Evolutionary conservation across 1,140 invertebrate genomes (phyloP).

Genomic region (Hermetia illucens): DNA sequence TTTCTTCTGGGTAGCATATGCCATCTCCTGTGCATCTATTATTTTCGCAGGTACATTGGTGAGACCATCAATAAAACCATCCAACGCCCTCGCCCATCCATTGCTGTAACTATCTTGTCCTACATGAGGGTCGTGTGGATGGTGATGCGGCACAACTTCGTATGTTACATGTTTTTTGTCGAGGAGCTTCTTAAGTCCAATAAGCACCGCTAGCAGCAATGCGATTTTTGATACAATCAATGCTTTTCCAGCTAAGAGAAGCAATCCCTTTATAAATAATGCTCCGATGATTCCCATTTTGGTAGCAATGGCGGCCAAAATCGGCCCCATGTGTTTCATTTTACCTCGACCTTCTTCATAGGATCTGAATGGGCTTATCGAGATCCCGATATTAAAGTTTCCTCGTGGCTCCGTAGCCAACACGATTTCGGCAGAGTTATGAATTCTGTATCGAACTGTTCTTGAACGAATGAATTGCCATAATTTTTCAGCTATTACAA

Average conservation of each 20-base stretch:
- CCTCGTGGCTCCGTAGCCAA: slow-evolving; percentile 54
- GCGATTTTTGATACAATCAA: slow-evolving; percentile 69
- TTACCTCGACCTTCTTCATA: slow-evolving; percentile 48
- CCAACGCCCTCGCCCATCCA: slow-evolving; percentile 44
- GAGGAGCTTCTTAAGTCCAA: slow-evolving; percentile 69
- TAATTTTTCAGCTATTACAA: slow-evolving; percentile 55
- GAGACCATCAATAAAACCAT: slow-evolving; percentile 31
- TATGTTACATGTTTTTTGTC: slow-evolving; percentile 58
- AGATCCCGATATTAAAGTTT: slow-evolving; percentile 52
- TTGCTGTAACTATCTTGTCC: slow-evolving; percentile 38
- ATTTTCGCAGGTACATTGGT: slow-evolving; percentile 24
- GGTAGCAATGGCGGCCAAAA: slow-evolving; percentile 58
- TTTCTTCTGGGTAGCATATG: slow-evolving; percentile 46
- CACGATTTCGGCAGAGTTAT: slow-evolving; percentile 62
- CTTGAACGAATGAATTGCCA: slow-evolving; percentile 58
- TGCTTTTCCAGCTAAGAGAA: slow-evolving; percentile 69
- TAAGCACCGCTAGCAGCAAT: slow-evolving; percentile 57
- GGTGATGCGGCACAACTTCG: slow-evolving; percentile 53
- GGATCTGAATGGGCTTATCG: slow-evolving; percentile 44
- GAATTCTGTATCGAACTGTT: slow-evolving; percentile 47
- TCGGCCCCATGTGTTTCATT: slow-evolving; percentile 55
- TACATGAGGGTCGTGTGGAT: slow-evolving; percentile 31
- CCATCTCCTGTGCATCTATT: slow-evolving; percentile 42
- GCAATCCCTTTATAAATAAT: slow-evolving; percentile 61
- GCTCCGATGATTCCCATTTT: slow-evolving; percentile 67